phyloP scores from a whole-genome alignment of 1,140 invertebrate genomes.

The Drosophila trapezifrons region DNA sequence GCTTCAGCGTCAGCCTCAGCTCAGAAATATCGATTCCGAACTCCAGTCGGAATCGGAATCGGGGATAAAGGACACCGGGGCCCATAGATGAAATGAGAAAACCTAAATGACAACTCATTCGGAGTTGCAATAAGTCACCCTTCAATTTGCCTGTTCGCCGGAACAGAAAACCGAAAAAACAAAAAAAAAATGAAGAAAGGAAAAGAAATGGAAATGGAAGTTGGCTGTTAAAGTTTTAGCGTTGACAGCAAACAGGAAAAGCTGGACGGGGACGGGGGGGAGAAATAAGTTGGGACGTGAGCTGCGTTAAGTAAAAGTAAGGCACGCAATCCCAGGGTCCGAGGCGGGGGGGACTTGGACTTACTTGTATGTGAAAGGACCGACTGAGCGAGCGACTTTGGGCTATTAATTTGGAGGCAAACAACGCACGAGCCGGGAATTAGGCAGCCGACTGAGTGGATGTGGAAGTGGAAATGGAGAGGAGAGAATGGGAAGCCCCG shows the following conservation, averaged over 20 bases:
- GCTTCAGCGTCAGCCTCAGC: constrained; percentile 25
- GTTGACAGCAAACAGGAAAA: constrained; percentile 59
- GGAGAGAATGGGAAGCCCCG: constrained; percentile 9
- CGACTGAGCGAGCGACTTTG: constrained; percentile 24
- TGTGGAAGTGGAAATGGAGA: constrained; percentile 9
- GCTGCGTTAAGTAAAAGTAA: constrained; percentile 75
- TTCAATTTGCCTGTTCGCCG: constrained; percentile 54
- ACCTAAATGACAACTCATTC: constrained; percentile 70
- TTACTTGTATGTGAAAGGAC: constrained; percentile 14
- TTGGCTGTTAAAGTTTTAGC: constrained; percentile 56
- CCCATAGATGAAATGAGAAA: constrained; percentile 33
- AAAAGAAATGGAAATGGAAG: constrained; percentile 43
- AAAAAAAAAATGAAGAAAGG: constrained; percentile 15
- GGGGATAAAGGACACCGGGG: constrained; percentile 25
- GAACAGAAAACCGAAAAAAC: background rate
- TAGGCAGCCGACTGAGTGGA: constrained; percentile 53
- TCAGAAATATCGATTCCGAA: constrained; percentile 44
- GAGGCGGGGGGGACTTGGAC: constrained; percentile 7
- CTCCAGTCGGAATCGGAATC: constrained; percentile 20
- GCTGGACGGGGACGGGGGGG: constrained; percentile 4
- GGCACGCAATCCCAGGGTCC: constrained; percentile 59
- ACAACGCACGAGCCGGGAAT: constrained; percentile 58
- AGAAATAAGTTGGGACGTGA: constrained; percentile 63
- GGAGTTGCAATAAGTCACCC: constrained; percentile 75
- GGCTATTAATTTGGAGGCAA: constrained; percentile 59